Evolutionary conservation across 2,888 invertebrate species (phyloP), one percentile per base, ranked within the genome.

Genomic region (Cinara cedri): DNA sequence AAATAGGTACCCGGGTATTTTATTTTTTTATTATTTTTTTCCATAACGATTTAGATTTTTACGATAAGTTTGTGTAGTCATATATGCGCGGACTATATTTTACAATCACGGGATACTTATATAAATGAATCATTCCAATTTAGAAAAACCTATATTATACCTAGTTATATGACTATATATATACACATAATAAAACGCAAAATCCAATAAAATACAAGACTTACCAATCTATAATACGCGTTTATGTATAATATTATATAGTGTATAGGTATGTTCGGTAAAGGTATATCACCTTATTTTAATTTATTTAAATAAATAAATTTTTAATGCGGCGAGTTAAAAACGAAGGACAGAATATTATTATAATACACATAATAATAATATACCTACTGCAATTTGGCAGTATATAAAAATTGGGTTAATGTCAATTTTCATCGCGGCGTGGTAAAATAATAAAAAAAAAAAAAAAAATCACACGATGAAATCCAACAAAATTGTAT

Each of bases 351-450:
- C n/a, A 13, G 46, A 11, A 57, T 24, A 46, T n/a, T n/a, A n/a
- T n/a, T n/a, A n/a, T n/a, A n/a, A n/a, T n/a, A n/a, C n/a, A n/a
- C n/a, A n/a, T n/a, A n/a, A n/a, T 44, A 57, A 34, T 34, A 34
- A 34, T 34, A 34, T 34, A 34, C 3, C 3, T 6, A 34, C 6
- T 44, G 44, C 24, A 24, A 24, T 72, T 72, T 72, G 71, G 71
- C 71, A 72, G 44, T 44, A 72, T n/a, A n/a, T 72, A 57, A 70
- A 70, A 72, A 57, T 72, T 72, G 71, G 71, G 71, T 72, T 72
- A 46, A 57, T 44, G 71, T 72, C 51, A 54, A 34, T 71, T 71
- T 46, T 46, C 24, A 72, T 16, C n/a, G 21, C 11, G 10, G 21
- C 21, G 54, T 63, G 19, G 63, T n/a, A 34, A 4, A 34, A 8